These are phyloP conservation scores for Isotomurus palustris DNA, from an alignment of 2,888 invertebrate genomes.

Conservation along the genomic window DNA sequence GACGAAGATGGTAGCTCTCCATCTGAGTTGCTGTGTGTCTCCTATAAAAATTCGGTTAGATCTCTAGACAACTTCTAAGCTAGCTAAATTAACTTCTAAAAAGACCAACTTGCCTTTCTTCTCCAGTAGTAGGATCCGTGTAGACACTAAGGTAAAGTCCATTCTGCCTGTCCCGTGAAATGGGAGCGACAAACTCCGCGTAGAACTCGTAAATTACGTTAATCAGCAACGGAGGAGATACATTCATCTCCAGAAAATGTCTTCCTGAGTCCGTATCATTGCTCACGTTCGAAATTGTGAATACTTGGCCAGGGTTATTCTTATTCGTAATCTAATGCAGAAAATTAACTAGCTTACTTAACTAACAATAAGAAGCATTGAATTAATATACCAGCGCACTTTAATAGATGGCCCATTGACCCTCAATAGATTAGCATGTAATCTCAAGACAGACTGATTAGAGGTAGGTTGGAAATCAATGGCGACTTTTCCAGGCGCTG, in stretches of 20 bases:
- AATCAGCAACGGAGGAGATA: neutral
- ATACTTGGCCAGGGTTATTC: neutral
- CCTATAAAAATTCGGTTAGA: slow-evolving; percentile 7
- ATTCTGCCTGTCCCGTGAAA: neutral
- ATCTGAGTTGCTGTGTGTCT: slow-evolving; percentile 27
- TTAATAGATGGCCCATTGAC: neutral
- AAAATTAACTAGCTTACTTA: too few relatives aligned
- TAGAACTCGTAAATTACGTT: neutral
- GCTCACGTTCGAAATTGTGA: neutral
- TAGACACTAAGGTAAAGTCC: slow-evolving; percentile 5
- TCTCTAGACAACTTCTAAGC: too few relatives aligned
- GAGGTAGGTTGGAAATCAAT: neutral
- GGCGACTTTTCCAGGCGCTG: slow-evolving; percentile 5
- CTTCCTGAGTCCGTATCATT: neutral
- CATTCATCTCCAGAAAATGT: neutral
- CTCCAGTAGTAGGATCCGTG: neutral
- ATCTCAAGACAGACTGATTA: neutral
- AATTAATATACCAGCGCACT: too few relatives aligned
- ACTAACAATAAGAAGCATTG: too few relatives aligned
- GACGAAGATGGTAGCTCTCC: slow-evolving; percentile 16
- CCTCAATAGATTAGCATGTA: neutral
- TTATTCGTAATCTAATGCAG: too few relatives aligned
- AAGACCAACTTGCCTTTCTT: too few relatives aligned
- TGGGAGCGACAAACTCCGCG: slow-evolving; percentile 6
- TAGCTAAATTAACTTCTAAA: too few relatives aligned